Percentiles rank a stretch among this genome's conserved stretches.
Conservation (phyloP, 2,888 invertebrate species). For the Hoplodrina blanda region DNA sequence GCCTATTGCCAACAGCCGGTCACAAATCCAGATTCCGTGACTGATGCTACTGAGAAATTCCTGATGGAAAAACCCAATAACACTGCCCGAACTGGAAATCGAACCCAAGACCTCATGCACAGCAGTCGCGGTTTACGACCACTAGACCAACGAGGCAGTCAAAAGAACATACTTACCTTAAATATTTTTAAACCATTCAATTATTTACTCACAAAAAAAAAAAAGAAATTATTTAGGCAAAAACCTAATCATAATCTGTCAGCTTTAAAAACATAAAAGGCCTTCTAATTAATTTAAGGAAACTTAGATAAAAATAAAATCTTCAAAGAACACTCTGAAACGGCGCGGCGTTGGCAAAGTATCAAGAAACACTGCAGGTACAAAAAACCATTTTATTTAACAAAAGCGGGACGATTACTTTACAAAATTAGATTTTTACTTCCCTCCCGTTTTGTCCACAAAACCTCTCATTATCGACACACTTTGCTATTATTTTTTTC, state of each 20-base stretch:
- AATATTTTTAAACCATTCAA: not conserved
- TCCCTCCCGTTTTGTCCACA: slow-evolving; percentile 22
- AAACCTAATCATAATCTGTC: slow-evolving; percentile 11
- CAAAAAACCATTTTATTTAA: slow-evolving; percentile 31
- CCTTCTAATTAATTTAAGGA: slow-evolving; percentile 25
- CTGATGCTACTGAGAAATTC: too few species aligned
- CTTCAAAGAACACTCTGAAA: not conserved
- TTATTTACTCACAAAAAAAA: not conserved
- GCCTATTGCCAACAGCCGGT: too few species aligned
- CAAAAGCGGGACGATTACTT: slow-evolving; percentile 24
- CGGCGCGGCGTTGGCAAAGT: not conserved
- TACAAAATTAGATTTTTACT: slow-evolving; percentile 41
- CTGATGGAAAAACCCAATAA: too few species aligned
- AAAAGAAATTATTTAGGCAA: not conserved
- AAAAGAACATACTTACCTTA: too few species aligned
- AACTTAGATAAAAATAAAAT: slow-evolving; percentile 21
- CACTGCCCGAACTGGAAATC: too few species aligned
- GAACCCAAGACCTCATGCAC: too few species aligned
- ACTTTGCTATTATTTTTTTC: slow-evolving; percentile 46
- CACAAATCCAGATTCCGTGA: too few species aligned
- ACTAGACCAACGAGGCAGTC: too few species aligned
- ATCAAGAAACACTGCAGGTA: slow-evolving; percentile 17
- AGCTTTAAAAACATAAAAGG: slow-evolving; percentile 2
- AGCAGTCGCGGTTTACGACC: too few species aligned
- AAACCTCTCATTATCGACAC: slow-evolving; percentile 47